Evolutionary conservation across 2,797 vertebrate genomes (phyloP).

Genomic region (Austrolebias charrua): DNA sequence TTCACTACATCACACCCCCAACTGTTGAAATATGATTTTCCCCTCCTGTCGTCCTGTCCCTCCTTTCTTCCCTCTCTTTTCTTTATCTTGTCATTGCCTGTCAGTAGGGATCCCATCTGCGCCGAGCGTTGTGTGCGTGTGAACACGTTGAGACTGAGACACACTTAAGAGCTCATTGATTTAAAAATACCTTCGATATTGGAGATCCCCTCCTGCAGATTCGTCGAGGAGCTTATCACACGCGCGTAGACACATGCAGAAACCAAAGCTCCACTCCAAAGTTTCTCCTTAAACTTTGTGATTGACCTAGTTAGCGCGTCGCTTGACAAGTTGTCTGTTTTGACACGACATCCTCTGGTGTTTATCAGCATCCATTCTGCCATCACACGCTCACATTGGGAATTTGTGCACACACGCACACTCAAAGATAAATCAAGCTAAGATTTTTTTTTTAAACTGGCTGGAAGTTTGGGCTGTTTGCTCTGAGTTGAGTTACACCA

Average conservation of each 20-base stretch:
- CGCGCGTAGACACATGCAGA: conserved; percentile 62
- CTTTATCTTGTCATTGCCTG: conserved; percentile 83
- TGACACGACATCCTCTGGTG: conserved; percentile 80
- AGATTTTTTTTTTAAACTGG: conserved; percentile 60
- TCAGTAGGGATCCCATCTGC: conserved; percentile 80
- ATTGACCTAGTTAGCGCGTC: conserved; percentile 81
- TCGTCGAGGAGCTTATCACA: conserved; percentile 75
- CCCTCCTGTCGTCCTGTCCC: conserved; percentile 69
- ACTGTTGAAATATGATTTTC: conserved; percentile 78
- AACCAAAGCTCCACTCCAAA: conserved; percentile 77
- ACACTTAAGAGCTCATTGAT: conserved; percentile 82
- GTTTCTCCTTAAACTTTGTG: conserved; percentile 81
- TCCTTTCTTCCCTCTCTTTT: conserved; percentile 57
- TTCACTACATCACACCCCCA: conserved; percentile 33
- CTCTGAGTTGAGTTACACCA: conserved; percentile 38
- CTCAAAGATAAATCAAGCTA: conserved; percentile 58
- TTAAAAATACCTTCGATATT: conserved; percentile 85
- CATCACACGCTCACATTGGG: conserved; percentile 72
- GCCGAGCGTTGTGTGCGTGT: conserved; percentile 70
- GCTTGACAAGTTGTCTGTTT: conserved; percentile 78
- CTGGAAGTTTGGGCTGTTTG: conserved; percentile 48
- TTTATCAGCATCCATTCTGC: conserved; percentile 79
- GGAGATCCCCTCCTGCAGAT: conserved; percentile 76
- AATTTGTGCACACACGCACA: conserved; percentile 44
- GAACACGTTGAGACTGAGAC: conserved; percentile 77